Conservation (phyloP, 2,888 invertebrate genomes). For the Volucella bombylans region DNA sequence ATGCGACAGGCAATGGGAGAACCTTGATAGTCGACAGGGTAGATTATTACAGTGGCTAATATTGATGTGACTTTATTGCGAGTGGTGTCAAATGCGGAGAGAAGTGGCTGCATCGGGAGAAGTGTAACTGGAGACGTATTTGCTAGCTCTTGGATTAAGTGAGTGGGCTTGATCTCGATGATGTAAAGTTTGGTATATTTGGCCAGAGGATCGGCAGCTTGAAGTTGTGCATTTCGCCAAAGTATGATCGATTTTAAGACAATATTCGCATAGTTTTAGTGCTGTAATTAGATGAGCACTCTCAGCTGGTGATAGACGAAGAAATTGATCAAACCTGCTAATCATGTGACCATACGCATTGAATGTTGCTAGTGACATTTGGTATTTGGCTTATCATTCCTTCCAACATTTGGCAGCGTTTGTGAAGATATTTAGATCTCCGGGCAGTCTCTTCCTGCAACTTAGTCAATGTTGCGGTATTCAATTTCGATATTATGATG, state of each 20-base stretch:
- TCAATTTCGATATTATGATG: conserved; percentile 1
- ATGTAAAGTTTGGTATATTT: conserved; percentile 7
- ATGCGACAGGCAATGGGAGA: conserved; percentile 3
- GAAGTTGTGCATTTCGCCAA: not conserved
- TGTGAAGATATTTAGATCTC: not conserved
- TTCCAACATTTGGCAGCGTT: not conserved
- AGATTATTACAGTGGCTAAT: conserved; percentile 14
- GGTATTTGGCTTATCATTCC: not conserved
- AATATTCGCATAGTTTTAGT: conserved; percentile 3
- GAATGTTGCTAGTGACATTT: not conserved
- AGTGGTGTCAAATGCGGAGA: conserved; percentile 1
- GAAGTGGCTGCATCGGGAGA: not conserved
- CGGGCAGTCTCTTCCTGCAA: not conserved
- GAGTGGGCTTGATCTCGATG: conserved; percentile 1
- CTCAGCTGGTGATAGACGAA: not conserved
- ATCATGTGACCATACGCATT: not conserved
- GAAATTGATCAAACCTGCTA: not conserved
- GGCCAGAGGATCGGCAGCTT: not conserved
- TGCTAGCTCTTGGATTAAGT: conserved; percentile 3
- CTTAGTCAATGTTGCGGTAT: not conserved
- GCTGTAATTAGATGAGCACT: not conserved
- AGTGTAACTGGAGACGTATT: not conserved
- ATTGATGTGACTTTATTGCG: conserved; percentile 10
- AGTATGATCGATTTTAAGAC: not conserved
- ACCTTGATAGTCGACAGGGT: conserved; percentile 20